Conservation (phyloP, 35 echinoderm and acorn worm genomes). For the Strongylocentrotus purpuratus region DNA sequence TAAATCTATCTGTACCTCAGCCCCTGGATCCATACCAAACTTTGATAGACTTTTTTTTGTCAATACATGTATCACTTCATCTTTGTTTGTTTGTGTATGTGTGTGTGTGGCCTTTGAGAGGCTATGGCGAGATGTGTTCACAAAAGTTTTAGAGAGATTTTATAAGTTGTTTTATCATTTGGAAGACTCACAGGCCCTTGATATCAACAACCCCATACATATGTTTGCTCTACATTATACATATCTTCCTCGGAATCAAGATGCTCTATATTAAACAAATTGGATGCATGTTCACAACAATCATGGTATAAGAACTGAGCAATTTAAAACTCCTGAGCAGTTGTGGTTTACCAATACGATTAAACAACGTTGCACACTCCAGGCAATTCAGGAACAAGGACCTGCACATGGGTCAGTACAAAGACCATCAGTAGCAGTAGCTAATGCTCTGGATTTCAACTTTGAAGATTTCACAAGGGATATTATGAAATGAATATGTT, state of each 20-base stretch:
- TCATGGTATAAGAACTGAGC: constrained; percentile 31
- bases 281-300: constrained; percentile 21
- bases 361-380: neutral
- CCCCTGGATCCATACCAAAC: too few species aligned
- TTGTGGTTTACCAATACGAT: neutral
- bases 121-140: constrained; percentile 49
- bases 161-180: constrained; percentile 52
- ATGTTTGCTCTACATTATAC: constrained; percentile 48
- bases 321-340: neutral
- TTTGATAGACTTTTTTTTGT: too few species aligned
- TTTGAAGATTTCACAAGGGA: neutral
- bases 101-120: too few species aligned
- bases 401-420: too few species aligned
- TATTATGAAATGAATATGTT: neutral
- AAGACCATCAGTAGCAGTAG: neutral
- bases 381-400: neutral
- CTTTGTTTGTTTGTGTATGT: too few species aligned
- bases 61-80: too few species aligned
- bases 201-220: constrained; percentile 20
- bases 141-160: neutral
- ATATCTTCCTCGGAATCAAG: constrained; percentile 8
- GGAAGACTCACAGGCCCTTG: constrained; percentile 2
- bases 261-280: constrained; percentile 21
- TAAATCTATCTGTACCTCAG: too few species aligned
- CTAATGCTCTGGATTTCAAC: neutral